Evolutionary conservation across 2,113 vertebrate species (phyloP), one percentile per base, ranked within the genome.

Genomic region (Syrmaticus mikado): DNA sequence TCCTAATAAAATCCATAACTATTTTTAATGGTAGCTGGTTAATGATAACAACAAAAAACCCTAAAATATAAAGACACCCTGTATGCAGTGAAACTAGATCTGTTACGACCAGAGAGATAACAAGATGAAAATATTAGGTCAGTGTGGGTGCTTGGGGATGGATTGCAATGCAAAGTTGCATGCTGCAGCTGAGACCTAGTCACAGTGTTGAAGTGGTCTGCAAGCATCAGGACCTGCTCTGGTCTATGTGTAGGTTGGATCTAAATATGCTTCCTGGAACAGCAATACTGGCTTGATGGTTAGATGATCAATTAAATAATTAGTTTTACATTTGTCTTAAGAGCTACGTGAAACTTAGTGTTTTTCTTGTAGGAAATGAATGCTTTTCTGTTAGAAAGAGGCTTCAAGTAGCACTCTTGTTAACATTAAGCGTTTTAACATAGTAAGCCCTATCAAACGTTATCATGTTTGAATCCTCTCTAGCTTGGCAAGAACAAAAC

Each of bases 401-500:
- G 8, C 90, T 53, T 27, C 58, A 58, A 74, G 43, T 32, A 89
- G 15, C 57, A 50, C 16, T 65, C 20, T 53, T 89, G 71, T 8
- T 58, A 45, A 76, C 46, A 50, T 57, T 65, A 75, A 91, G 91
- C 34, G 64, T 74, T 91, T 93, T 74, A 93, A 53, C 45, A 85
- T 72, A 80, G 50, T 83, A 92, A 85, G 65, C 34, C 73, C 30
- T 70, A 64, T 32, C 8, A 79, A 27, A 87, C 40, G 15, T 73
- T 95, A 77, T 71, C 62, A 1, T 36, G 38, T 45, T 71, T 94
- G 50, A 80, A 95, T 85, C 24, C 25, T 80, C 68, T 67, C 36
- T 83, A 53, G 55, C 60, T 90, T 94, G 87, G 85, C 76, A 85
- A 91, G 80, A 83, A 12, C 67, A 91, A 93, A 91, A 83, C 45